Base-by-base conservation (phyloP, 2,888 invertebrate species). In the Hydriomena furcata region DNA sequence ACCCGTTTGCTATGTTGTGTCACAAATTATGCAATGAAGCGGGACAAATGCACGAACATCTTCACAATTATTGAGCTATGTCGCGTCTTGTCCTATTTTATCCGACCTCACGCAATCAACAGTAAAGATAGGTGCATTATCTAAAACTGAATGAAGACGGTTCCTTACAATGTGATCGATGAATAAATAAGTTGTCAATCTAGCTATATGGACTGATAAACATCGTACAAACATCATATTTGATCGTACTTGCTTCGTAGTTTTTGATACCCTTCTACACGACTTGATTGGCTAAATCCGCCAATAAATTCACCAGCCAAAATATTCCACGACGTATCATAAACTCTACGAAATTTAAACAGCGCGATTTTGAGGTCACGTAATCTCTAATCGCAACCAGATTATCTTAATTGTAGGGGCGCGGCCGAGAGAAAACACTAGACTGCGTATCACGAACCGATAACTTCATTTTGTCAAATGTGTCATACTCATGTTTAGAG, bases 341-440 rank as follows among this genome's bases (percentile, higher is more conserved):
- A 60, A 63, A 63, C 27, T 37, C 36, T 49, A 60, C 52, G 41
- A 62, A 62, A 58, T 38, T 40, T 44, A 65, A 70, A 68, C 60
- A 66, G 43, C 63, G 63, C 66, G 58, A 68, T 63, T 75, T 71
- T 66, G 57, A 66, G 68, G 70, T 62, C 65, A 44, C 32, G 41
- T 76, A 79, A 82, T 82, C 76, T 65, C 52, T 74, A 78, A 81
- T 78, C 68, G 63, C 52, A 55, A 31, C 45, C 38, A 48, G 75
- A 82, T 81, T 79, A 85, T 83, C 79, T 66, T 80, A 83, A 85
- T 82, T 72, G 75, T 60, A 80, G 77, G 77, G 86, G 88, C 76
- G 84, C 77, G 85, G 80, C 64, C 65, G 43, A 27, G 46, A 42
- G 43, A 52, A 34, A 46, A 42, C 27, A 46, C 30, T 47, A 47